Conservation (phyloP, 1,140 invertebrate species). For the Cyrtorhinus lividipennis region DNA sequence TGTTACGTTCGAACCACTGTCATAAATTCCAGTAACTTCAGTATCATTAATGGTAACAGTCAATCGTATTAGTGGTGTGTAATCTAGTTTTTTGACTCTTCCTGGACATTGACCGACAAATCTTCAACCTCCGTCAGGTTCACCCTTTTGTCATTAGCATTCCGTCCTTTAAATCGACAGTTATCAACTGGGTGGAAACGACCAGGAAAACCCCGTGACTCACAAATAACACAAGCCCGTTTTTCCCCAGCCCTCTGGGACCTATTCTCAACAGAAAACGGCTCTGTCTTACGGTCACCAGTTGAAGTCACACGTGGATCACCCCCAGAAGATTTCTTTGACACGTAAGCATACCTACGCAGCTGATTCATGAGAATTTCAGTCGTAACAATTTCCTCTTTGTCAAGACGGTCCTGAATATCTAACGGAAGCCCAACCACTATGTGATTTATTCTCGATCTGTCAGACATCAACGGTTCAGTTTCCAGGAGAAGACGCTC, state of each 20-base stretch:
- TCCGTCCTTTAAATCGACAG: neutral
- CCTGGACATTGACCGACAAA: neutral
- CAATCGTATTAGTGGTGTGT: slow-evolving; percentile 11
- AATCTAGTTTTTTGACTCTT: slow-evolving; percentile 15
- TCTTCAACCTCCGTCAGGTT: neutral
- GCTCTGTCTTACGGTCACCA: too few species aligned
- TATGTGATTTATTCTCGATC: slow-evolving; percentile 26
- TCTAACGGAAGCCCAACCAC: slow-evolving; percentile 25
- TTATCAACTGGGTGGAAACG: neutral
- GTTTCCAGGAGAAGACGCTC: slow-evolving; percentile 24
- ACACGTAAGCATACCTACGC: slow-evolving; percentile 15
- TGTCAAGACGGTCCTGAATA: slow-evolving; percentile 26
- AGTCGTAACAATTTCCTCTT: slow-evolving; percentile 23
- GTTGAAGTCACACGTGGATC: too few species aligned
- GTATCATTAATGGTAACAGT: slow-evolving; percentile 11
- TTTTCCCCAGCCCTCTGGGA: neutral
- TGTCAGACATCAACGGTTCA: slow-evolving; percentile 14
- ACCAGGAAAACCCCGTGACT: neutral
- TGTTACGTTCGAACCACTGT: slow-evolving; percentile 18
- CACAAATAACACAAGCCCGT: neutral
- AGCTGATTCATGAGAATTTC: slow-evolving; percentile 2
- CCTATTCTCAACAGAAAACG: too few species aligned
- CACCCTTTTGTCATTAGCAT: slow-evolving; percentile 15
- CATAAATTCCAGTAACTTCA: slow-evolving; percentile 12
- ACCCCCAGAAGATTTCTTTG: slow-evolving; percentile 3